Evolutionary conservation across 2,888 invertebrate species (phyloP), one percentile per base, ranked within the genome.

Genomic region (Lasiommata megera): DNA sequence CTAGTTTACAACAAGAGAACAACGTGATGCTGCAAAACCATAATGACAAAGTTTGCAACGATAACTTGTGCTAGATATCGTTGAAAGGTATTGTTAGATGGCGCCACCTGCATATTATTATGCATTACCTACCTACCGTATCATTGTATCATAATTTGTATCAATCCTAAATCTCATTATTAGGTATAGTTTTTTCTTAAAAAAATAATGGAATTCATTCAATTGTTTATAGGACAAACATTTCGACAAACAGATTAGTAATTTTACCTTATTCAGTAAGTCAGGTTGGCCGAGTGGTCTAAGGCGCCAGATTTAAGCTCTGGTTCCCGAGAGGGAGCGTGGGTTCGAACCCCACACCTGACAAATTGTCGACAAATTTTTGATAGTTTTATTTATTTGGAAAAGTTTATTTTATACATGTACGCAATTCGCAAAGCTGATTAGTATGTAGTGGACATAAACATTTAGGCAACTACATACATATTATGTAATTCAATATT

Each of bases 221-320:
- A 12, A 12, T 36, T 5, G 9, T 34, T 34, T 6, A 8, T 34
- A 6, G 7, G 1, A 2, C 2, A 36, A 1, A 6, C 1, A 6
- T 6, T 16, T 3, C 6, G 14, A 23, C 8, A 29, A 46, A 31
- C 16, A 1, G 3, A 16, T 31, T 6, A 31, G 11, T 46, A 46
- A 73, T 80, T 80, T 63, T 29, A 0, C 16, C 0, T 0, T 0
- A 0, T 44, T 58, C 7, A 62, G 60, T 43, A 69, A 70, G 93
- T 93, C 93, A 94, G 94, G 93, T 94, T 94, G 94, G 94, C 94
- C 94, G 93, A 94, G 94, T 93, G 94, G 94, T 94, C 94, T 94
- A 94, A 94, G 94, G 94, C 94, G 94, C 94, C 94, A 94, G 94
- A 94, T 93, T 94, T 94, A 94, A 94, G 94, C 93, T 94, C 94